Evolutionary conservation across 2,113 vertebrate species (phyloP), one percentile per base, ranked within the genome.

Genomic region (Pangasianodon hypophthalmus): DNA sequence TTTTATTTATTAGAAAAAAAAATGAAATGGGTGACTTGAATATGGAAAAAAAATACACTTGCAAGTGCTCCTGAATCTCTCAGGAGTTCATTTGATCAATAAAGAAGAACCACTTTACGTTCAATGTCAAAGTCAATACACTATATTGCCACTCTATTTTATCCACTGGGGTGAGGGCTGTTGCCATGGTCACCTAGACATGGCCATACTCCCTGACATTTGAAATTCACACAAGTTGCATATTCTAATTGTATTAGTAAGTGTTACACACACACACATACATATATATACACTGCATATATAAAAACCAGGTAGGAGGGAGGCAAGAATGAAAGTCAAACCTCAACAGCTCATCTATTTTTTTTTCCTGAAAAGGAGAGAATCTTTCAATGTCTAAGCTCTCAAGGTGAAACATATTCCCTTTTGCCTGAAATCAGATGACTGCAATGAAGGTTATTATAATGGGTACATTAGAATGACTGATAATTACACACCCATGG

Each of bases 91-190:
- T 50, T 69, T 69, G 62, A 69, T 85, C 71, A 50, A 69, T 85
- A 67, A 69, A 19, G 4, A 69, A 85, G 62, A 85, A 85, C 0
- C 84, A 85, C 29, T 85, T 69, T 69, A 69, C 8, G 46, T 79
- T 87, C 86, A 60, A 18, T 87, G 86, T 79, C 46, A 64, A 46
- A 32, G 29, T 19, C 84, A 85, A 64, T 85, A 64, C 60, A 85
- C 6, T 9, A 48, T 67, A 85, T 67, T 67, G 41, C 26, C 58
- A 85, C 41, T 48, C 26, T 19, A 50, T 67, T 67, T 67, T 54
- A 84, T 60, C 60, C 26, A 21, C 21, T 48, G 0, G 1, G 60
- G 11, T 60, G 54, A 84, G 32, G 37, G 4, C 21, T 37, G 81
- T 58, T 83, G n/a, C 50, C 50, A 82, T 82, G 50, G 50, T 83